phyloP scores from a whole-genome alignment of 92 coral and sea anemone species.

The Phenganax stokvisi region DNA sequence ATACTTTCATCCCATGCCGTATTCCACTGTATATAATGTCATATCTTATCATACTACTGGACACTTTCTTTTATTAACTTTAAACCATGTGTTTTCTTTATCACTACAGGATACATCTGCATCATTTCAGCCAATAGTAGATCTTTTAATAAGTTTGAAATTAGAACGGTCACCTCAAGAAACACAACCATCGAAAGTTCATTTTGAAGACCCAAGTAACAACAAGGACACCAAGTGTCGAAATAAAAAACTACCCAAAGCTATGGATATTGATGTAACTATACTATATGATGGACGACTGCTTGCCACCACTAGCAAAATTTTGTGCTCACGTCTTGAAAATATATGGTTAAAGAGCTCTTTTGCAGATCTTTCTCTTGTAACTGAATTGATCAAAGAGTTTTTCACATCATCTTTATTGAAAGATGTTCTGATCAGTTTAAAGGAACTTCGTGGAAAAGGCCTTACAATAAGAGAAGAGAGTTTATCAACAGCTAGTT shows the following conservation, averaged over 20 bases:
- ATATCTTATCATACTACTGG: neutral
- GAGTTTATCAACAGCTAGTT: neutral
- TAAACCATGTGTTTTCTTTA: neutral
- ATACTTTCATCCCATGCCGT: neutral
- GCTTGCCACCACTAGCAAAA: constrained; percentile 50
- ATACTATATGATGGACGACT: constrained; percentile 61
- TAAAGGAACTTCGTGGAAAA: neutral
- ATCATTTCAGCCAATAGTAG: constrained; percentile 10
- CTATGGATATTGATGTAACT: neutral
- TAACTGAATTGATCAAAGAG: constrained; percentile 56
- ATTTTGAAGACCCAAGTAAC: constrained; percentile 15
- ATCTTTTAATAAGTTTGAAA: constrained; percentile 8
- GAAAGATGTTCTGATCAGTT: constrained; percentile 40
- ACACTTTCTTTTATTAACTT: neutral
- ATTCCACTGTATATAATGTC: neutral
- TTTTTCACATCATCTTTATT: constrained; percentile 58
- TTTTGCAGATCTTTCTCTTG: constrained; percentile 48
- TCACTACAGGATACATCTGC: neutral
- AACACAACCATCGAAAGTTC: constrained; percentile 26
- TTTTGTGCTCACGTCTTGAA: constrained; percentile 50
- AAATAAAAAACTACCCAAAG: neutral
- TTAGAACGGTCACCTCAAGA: neutral
- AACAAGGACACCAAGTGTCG: neutral
- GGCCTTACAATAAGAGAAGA: neutral
- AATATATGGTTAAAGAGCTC: constrained; percentile 45